Conservation (phyloP, 2,113 vertebrate species). For the Chloebia gouldiae region DNA sequence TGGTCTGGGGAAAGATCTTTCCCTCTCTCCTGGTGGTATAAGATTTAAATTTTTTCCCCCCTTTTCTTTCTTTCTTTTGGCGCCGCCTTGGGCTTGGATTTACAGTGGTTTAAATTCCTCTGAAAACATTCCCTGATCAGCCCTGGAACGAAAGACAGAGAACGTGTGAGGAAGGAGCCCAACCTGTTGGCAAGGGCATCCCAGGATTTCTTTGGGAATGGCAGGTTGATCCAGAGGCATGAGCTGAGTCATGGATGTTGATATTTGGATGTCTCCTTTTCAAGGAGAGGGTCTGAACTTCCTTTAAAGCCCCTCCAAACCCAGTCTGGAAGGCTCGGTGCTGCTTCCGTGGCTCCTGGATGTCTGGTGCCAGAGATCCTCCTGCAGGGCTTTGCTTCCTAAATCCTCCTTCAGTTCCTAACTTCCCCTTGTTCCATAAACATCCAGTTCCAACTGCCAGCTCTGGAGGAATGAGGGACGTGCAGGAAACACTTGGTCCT, state of each 20-base stretch:
- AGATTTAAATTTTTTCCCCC: background rate
- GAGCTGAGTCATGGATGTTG: background rate
- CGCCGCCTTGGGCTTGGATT: slow-evolving; percentile 1
- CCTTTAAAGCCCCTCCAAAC: background rate
- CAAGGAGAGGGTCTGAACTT: background rate
- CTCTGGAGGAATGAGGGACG: background rate
- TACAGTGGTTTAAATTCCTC: background rate
- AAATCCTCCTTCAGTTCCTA: background rate
- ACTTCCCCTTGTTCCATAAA: background rate
- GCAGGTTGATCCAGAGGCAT: background rate
- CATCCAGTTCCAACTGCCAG: background rate
- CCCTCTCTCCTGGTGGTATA: slow-evolving; percentile 24
- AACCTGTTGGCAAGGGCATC: background rate
- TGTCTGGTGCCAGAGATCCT: background rate
- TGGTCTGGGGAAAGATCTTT: slow-evolving; percentile 51
- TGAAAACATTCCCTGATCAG: background rate
- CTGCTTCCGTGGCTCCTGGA: background rate
- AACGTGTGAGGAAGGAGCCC: background rate
- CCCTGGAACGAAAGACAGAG: accelerated
- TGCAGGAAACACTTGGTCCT: background rate
- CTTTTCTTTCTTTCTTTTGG: background rate
- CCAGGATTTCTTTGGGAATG: background rate
- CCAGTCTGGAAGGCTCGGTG: background rate
- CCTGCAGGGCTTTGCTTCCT: background rate
- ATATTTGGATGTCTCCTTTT: background rate